Conservation (phyloP, 2,888 invertebrate species). For the Crepidodera aurea region DNA sequence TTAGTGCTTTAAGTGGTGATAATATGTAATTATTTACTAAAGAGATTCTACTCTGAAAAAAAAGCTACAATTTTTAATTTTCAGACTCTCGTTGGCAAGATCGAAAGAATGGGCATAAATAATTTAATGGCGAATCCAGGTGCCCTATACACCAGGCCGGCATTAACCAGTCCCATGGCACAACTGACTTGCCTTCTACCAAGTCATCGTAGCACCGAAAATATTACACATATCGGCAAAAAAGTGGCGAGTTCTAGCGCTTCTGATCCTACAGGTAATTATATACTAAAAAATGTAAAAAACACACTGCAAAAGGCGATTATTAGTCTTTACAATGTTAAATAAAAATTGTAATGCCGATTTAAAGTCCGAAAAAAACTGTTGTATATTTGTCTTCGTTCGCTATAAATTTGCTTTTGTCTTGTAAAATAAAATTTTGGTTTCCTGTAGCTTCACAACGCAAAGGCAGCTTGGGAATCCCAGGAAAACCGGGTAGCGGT, state of each 20-base stretch:
- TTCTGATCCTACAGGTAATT: slow-evolving; percentile 35
- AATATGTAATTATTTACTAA: no score
- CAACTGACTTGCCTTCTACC: slow-evolving; percentile 74
- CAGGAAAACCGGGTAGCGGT: slow-evolving; percentile 69
- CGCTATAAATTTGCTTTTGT: no score
- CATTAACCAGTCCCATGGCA: slow-evolving; percentile 79
- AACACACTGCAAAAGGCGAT: no score
- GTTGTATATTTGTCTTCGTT: no score
- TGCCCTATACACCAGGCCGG: slow-evolving; percentile 67
- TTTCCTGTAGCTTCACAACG: slow-evolving; percentile 52
- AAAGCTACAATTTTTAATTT: slow-evolving; percentile 29
- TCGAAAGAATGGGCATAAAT: slow-evolving; percentile 74
- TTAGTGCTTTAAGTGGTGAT: no score
- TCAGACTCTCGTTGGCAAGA: slow-evolving; percentile 67
- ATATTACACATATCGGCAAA: slow-evolving; percentile 43
- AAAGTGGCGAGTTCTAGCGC: slow-evolving; percentile 35
- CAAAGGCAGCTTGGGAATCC: slow-evolving; percentile 65
- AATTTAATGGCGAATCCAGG: slow-evolving; percentile 72
- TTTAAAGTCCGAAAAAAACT: no score
- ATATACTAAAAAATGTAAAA: no score
- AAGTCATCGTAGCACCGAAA: slow-evolving; percentile 52
- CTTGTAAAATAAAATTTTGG: no score
- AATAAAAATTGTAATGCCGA: no score
- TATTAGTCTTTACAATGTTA: no score
- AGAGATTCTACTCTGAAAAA: no score